These are phyloP conservation scores for Suricata suricatta DNA, from an alignment of 2,113 vertebrate species.

Conservation along the genomic window DNA sequence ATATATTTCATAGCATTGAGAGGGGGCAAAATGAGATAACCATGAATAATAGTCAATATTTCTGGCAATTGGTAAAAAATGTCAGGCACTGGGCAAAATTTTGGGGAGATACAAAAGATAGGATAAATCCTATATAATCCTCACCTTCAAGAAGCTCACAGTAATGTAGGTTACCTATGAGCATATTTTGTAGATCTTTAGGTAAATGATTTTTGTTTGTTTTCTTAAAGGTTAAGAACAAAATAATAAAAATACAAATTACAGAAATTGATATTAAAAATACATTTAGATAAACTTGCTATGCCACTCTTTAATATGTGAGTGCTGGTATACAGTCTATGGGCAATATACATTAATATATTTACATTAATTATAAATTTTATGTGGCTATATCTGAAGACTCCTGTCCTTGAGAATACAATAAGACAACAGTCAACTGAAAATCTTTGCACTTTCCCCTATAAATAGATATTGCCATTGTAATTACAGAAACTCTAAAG, in stretches of 20 bases:
- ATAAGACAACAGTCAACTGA: neutral
- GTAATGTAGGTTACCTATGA: neutral
- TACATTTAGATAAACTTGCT: neutral
- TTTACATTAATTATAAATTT: neutral
- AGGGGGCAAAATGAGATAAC: neutral
- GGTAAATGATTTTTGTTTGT: neutral
- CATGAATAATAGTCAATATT: neutral
- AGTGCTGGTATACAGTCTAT: neutral
- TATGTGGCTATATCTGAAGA: neutral
- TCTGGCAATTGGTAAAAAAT: neutral
- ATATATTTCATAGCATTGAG: neutral
- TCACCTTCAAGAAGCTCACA: neutral
- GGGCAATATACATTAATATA: neutral
- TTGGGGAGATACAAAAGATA: neutral
- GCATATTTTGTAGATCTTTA: neutral
- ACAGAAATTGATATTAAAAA: neutral
- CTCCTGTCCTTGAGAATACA: neutral
- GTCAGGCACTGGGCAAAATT: neutral
- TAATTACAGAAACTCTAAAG: neutral
- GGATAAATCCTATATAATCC: neutral
- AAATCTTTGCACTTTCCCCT: neutral
- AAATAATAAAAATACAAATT: neutral
- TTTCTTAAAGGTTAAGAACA: neutral
- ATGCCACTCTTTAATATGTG: neutral
- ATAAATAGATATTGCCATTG: neutral